Base-by-base conservation (phyloP, 1,140 invertebrate species). In the Hyphantria cunea region DNA sequence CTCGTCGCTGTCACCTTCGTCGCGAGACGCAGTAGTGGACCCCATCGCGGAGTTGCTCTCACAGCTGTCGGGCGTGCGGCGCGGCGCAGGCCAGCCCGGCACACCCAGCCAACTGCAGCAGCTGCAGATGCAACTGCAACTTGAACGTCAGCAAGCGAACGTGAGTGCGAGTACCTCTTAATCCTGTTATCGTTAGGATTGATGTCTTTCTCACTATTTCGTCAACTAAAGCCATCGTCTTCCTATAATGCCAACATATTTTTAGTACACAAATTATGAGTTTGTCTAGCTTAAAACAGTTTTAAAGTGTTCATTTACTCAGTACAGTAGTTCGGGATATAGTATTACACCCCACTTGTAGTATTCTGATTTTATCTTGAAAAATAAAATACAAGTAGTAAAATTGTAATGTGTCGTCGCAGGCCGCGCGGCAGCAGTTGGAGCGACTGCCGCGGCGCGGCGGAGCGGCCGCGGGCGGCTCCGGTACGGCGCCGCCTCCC, bases 41-140 rank as follows among this genome's bases (percentile, higher is more conserved):
- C 97, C 98, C 53, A 99, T 99, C 72, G 96, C 97, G 41, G 97
- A 99, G 92, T 92, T 98, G 66, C 92, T 98, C 56, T 97, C 97
- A 52, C 97, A 98, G 91, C 93, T 99, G 76, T 97, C 97, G 17
- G 97, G 97, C 66, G 97, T 97, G 66, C 92, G 96, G 72, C 93
- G 97, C 88, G 92, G 80, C 91, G 92, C 86, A 88, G 90, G 78
- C 86, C 84, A 85, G 75, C 81, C 93, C 58, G 93, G 94, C 70
- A 93, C 94, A 73, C 94, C 95, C 64, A 95, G 95, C 61, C 96
- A 97, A 85, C 91, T 97, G 81, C 96, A 97, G 85, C 96, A 97
- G 79, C 90, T 97, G 71, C 96, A 97, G 89, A 97, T 97, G 96
- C 96, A 97, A 89, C 91, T 97, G 80, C 96, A 97, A 86, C 91